These are phyloP conservation scores for Lepidotrigona ventralis DNA, from an alignment of 1,140 invertebrate genomes.

Conservation along the genomic window DNA sequence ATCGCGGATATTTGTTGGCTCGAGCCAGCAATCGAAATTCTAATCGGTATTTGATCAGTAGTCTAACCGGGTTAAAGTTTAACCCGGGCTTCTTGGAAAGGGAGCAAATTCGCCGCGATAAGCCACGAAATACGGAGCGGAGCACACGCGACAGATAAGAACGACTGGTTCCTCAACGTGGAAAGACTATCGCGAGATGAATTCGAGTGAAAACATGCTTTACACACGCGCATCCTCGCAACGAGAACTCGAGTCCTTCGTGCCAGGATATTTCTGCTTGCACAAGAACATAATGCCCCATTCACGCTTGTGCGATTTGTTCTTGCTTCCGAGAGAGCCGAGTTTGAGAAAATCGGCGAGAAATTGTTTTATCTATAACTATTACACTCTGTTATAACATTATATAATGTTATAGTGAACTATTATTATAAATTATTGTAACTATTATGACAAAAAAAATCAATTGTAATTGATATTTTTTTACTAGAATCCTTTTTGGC, in stretches of 20 bases:
- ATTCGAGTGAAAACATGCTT: neutral
- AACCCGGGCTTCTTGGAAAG: neutral
- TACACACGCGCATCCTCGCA: neutral
- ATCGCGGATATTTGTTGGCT: too few species aligned
- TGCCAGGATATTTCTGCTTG: neutral
- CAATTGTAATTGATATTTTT: too few species aligned
- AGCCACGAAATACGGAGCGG: neutral
- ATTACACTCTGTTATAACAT: too few species aligned
- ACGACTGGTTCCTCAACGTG: neutral
- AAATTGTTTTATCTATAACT: neutral
- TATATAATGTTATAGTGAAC: too few species aligned
- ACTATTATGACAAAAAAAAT: too few species aligned
- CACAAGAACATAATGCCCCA: neutral
- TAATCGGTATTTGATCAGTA: neutral
- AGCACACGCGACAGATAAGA: neutral
- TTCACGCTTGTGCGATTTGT: neutral
- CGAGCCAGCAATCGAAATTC: neutral
- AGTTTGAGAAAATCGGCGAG: neutral
- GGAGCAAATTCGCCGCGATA: neutral
- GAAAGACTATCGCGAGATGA: constrained; percentile 3
- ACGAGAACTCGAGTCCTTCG: neutral
- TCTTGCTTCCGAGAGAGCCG: neutral
- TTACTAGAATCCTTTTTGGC: too few species aligned
- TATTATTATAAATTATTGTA: too few species aligned
- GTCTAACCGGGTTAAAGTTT: neutral